Conservation (phyloP, 2,888 invertebrate species). For the Colostygia pectinataria region DNA sequence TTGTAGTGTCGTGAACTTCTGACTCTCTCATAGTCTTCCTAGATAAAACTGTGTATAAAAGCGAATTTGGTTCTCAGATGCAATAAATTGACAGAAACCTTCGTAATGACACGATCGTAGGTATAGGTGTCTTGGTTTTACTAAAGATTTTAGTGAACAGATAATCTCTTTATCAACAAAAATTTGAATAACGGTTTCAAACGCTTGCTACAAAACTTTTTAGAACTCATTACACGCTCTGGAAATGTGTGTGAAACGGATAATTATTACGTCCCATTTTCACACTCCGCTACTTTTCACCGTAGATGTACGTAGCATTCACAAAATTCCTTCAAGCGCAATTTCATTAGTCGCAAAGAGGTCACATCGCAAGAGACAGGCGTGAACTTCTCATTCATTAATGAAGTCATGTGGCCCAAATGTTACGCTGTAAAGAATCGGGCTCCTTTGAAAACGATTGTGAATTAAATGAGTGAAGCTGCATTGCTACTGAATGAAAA, state of each 20-base stretch:
- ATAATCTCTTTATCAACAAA: too few relatives aligned
- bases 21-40: too few relatives aligned
- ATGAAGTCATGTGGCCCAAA: constrained; percentile 55
- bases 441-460: constrained; percentile 46
- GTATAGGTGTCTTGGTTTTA: too few relatives aligned
- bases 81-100: too few relatives aligned
- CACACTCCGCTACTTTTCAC: constrained; percentile 32
- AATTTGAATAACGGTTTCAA: too few relatives aligned
- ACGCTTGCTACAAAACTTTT: constrained; percentile 4
- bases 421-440: constrained; percentile 44
- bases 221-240: constrained; percentile 6
- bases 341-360: constrained; percentile 68
- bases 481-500: too few relatives aligned
- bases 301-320: constrained; percentile 31
- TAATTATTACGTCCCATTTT: constrained; percentile 35
- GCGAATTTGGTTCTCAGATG: too few relatives aligned
- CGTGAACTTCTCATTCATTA: constrained; percentile 66
- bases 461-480: constrained; percentile 1
- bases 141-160: too few relatives aligned
- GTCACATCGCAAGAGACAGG: constrained; percentile 50
- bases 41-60: too few relatives aligned
- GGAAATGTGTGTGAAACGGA: constrained; percentile 17
- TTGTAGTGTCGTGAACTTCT: too few relatives aligned
- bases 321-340: constrained; percentile 51
- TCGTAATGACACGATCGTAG: too few relatives aligned